Base-by-base conservation (phyloP, 2,888 invertebrate genomes). In the Terebella lapidaria region DNA sequence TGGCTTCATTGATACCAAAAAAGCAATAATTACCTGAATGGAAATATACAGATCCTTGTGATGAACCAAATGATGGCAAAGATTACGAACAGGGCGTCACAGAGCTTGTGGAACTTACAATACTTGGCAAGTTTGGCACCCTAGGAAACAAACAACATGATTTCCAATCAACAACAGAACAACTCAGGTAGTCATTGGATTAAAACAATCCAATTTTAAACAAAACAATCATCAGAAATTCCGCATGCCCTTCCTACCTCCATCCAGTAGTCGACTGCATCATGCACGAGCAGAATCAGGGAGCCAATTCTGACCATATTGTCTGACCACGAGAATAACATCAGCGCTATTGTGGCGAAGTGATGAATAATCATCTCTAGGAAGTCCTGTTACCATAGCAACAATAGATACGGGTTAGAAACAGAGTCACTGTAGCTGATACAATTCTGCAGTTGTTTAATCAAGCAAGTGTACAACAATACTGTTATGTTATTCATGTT, bases 331-430 rank as follows among this genome's bases (percentile, higher is more conserved):
- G 95, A 95, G 79, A 96, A 89, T 59, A 87, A 87, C 83, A 99
- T 87, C 64, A 99, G 85, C 49, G 88, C 81, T 69, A 99, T 89
- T 46, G 97, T 95, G 25, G 93, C 92, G 75, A 94, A 86, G 80
- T 99, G 97, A 83, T 99, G 97, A 58, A 94, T 84, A 81, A 97
- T 94, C 94, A 99, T 97, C 84, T 96, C 94, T 90, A 92, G 92
- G 82, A 97, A 96, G 70, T 84, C 83, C 81, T 82, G 70, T 45
- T 73, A 75, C 27, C 45, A 35, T n/a, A 22, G 22, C 49, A 49
- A n/a, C 49, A 49, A 15, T n/a, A n/a, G n/a, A n/a, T n/a, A n/a
- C n/a, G n/a, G n/a, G n/a, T n/a, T n/a, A n/a, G n/a, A n/a, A n/a
- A n/a, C n/a, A n/a, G n/a, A n/a, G n/a, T n/a, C n/a, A n/a, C n/a